Conservation (phyloP, 2,797 vertebrate species). For the Cyprinella venusta region DNA sequence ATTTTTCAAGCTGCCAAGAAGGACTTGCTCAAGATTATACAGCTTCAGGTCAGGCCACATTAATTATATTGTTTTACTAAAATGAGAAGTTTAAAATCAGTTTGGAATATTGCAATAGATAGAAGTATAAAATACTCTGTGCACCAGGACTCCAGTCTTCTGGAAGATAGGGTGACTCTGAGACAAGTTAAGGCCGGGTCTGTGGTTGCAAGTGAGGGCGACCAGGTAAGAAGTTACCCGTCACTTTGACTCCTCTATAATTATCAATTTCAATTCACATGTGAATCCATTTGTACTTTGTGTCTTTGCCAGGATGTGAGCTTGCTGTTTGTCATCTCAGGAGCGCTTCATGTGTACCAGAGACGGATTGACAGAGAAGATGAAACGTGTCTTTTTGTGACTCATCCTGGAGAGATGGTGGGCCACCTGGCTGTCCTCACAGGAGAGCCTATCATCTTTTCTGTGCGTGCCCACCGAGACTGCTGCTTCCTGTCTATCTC, state of each 20-base stretch:
- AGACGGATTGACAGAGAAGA: constrained; percentile 89
- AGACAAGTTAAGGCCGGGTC: constrained; percentile 89
- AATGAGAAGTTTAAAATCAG: neutral
- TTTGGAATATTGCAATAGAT: neutral
- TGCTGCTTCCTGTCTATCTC: constrained; percentile 91
- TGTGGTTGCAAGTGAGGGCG: constrained; percentile 88
- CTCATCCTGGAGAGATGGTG: constrained; percentile 91
- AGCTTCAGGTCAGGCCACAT: constrained; percentile 78
- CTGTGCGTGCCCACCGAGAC: constrained; percentile 87
- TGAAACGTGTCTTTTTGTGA: constrained; percentile 89
- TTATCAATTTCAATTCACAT: neutral
- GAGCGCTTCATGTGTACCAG: constrained; percentile 91
- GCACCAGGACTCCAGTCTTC: constrained; percentile 78
- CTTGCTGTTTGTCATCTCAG: constrained; percentile 90
- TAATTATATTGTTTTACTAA: neutral
- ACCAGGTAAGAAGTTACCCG: constrained; percentile 82
- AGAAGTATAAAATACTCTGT: neutral
- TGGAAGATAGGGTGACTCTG: constrained; percentile 87
- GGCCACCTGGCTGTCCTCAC: constrained; percentile 94
- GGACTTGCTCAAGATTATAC: constrained; percentile 88
- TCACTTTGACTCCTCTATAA: neutral
- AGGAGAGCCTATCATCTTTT: constrained; percentile 94
- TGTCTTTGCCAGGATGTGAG: constrained; percentile 84
- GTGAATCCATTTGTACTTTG: neutral
- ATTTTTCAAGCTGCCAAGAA: constrained; percentile 90